These are phyloP conservation scores for Samia ricini DNA, from an alignment of 1,140 invertebrate genomes.

Conservation along the genomic window DNA sequence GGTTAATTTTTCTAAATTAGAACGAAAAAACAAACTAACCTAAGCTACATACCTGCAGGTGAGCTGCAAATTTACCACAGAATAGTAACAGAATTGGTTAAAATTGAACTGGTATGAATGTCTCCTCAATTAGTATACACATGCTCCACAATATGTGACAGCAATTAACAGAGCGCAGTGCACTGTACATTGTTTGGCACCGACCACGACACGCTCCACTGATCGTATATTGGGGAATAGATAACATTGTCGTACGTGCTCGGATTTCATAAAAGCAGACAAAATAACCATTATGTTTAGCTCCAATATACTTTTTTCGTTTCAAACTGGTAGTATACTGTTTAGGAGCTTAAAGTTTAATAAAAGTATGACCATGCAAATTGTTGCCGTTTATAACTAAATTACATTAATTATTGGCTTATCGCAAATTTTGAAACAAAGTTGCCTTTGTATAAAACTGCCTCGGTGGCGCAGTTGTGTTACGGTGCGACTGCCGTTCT, in stretches of 20 bases:
- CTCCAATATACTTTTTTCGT: not conserved
- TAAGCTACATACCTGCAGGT: no score
- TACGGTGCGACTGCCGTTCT: no score
- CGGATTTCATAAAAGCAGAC: not conserved
- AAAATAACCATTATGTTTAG: not conserved
- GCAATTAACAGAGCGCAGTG: not conserved
- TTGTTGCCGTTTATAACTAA: no score
- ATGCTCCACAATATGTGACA: not conserved
- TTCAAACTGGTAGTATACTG: no score
- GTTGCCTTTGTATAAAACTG: no score
- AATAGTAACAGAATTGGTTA: not conserved
- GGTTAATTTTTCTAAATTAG: no score
- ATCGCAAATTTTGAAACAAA: no score
- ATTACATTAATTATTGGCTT: no score
- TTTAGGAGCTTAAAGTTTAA: no score
- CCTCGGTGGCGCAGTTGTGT: no score
- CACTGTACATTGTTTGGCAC: not conserved
- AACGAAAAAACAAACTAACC: no score
- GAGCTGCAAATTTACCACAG: not conserved
- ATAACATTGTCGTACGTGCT: not conserved
- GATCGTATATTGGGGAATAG: not conserved
- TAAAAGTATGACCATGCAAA: no score
- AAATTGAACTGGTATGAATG: not conserved
- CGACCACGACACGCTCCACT: not conserved
- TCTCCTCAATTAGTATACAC: not conserved